A percentile compares a stretch with the other conserved stretches of the same genome.
phyloP scores from a whole-genome alignment of 2,113 vertebrate genomes.

The Tachysurus fulvidraco region DNA sequence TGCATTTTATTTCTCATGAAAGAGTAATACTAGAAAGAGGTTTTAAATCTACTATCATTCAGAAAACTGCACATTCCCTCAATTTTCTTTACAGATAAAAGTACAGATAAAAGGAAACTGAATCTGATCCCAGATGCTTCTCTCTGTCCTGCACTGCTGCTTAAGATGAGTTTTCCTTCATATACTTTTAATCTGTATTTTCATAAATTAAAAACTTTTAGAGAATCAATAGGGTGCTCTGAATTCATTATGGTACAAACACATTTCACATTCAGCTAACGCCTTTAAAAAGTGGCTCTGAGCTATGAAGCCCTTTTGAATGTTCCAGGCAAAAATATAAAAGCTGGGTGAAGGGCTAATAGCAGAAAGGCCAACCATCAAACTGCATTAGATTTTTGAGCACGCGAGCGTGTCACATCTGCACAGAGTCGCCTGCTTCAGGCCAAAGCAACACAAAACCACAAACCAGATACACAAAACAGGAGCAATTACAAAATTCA shows the following conservation, averaged over 20 bases:
- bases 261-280: background rate
- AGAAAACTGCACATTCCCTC: background rate
- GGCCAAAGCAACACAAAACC: slow-evolving; percentile 44
- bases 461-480: too few relatives aligned
- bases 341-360: slow-evolving; percentile 10
- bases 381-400: slow-evolving; percentile 18
- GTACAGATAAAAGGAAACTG: too few relatives aligned
- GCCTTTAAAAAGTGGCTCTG: slow-evolving; percentile 5
- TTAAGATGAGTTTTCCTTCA: background rate
- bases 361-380: slow-evolving; percentile 3
- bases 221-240: slow-evolving; percentile 24
- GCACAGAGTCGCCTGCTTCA: background rate
- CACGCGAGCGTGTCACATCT: background rate
- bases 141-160: background rate
- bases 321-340: background rate
- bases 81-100: slow-evolving; percentile 47
- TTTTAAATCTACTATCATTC: background rate
- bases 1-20: slow-evolving; percentile 6
- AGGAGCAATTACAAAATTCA: slow-evolving; percentile 15
- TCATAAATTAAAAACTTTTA: slow-evolving; percentile 12
- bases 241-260: background rate
- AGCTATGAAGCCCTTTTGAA: slow-evolving; percentile 3
- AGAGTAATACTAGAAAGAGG: background rate
- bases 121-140: slow-evolving; percentile 41
- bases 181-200: background rate